A percentile compares a stretch with the other conserved stretches of the same genome.
These are phyloP conservation scores for Lasius fuliginosus DNA, from an alignment of 2,888 invertebrate species.

Conservation along the genomic window DNA sequence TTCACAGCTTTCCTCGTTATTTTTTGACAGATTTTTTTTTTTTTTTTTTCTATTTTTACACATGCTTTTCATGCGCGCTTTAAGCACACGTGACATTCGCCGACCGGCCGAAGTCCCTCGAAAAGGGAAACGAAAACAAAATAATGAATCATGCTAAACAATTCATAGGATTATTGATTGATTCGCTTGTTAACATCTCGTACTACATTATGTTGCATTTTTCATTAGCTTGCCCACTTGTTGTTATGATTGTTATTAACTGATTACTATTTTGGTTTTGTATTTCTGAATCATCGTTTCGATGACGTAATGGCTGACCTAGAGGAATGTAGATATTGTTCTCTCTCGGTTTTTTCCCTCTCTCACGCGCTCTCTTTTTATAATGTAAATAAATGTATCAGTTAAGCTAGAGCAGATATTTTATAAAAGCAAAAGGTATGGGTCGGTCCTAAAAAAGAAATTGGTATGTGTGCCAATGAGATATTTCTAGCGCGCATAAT, in stretches of 20 bases:
- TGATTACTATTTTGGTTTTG: constrained; percentile 35
- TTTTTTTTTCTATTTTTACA: neutral
- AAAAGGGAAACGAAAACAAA: neutral
- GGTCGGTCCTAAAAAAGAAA: neutral
- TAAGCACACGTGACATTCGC: neutral
- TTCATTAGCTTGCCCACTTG: neutral
- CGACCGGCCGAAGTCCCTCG: neutral
- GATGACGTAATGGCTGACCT: constrained; percentile 31
- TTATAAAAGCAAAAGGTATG: neutral
- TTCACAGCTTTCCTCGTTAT: neutral
- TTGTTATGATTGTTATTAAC: constrained; percentile 39
- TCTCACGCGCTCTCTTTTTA: neutral
- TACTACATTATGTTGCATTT: neutral
- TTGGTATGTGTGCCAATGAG: neutral
- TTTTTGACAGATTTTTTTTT: neutral
- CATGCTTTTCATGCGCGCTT: neutral
- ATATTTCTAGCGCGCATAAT: neutral
- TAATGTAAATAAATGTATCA: neutral
- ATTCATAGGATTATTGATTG: neutral
- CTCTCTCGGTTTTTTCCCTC: neutral
- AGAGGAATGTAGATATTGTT: constrained; percentile 39
- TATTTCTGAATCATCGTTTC: constrained; percentile 45
- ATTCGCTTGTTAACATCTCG: too few species aligned
- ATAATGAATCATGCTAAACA: neutral
- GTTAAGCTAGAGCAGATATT: neutral